Evolutionary conservation across 2,113 vertebrate species (phyloP).

Genomic region (Tychaedon coryphoeus): DNA sequence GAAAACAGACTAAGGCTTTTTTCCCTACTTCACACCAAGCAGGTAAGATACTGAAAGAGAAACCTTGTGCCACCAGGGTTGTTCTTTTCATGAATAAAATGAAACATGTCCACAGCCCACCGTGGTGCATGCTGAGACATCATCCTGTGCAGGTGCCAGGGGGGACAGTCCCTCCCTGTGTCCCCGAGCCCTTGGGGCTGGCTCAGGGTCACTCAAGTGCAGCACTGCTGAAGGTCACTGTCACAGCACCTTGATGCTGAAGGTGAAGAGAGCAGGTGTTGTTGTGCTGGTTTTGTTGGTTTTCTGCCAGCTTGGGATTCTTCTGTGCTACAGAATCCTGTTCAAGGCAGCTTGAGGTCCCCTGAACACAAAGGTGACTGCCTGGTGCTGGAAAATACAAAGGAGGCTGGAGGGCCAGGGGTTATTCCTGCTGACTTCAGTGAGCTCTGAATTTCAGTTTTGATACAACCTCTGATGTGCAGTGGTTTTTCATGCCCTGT

Average conservation of each 20-base stretch:
- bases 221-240: neutral
- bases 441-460: neutral
- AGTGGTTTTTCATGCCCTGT: neutral
- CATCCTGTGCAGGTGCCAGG: neutral
- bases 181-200: neutral
- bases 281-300: neutral
- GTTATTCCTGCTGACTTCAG: neutral
- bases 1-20: neutral
- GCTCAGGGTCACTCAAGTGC: neutral
- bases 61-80: neutral
- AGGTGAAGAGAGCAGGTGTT: conserved; percentile 9
- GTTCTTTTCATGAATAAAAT: neutral
- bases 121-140: neutral
- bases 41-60: neutral
- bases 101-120: neutral
- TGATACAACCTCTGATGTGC: neutral
- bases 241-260: neutral
- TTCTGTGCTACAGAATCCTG: neutral
- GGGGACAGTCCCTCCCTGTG: neutral
- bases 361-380: neutral
- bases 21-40: neutral
- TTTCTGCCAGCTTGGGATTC: conserved; percentile 1
- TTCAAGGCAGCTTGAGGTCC: neutral
- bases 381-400: neutral
- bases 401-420: neutral